These are phyloP conservation scores for Zaprionus nigranus DNA, from an alignment of 1,140 invertebrate species.

Conservation along the genomic window DNA sequence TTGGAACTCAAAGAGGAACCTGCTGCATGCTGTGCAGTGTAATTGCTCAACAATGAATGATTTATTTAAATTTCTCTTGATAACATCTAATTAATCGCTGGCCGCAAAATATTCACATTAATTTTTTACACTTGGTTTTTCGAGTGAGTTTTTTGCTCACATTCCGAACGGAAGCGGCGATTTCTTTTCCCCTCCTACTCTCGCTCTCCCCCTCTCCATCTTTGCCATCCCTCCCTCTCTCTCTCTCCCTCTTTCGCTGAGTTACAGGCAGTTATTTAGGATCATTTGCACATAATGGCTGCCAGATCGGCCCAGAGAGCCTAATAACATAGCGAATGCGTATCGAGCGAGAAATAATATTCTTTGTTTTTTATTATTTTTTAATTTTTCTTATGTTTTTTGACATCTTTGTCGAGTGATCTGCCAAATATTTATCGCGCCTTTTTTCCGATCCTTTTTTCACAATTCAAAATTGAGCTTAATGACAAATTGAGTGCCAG, in stretches of 20 bases:
- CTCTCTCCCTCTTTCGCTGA: conserved; percentile 12
- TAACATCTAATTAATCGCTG: conserved; percentile 10
- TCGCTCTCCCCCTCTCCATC: not conserved
- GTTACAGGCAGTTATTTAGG: conserved; percentile 25
- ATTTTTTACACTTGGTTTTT: conserved; percentile 7
- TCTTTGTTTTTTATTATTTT: conserved; percentile 5
- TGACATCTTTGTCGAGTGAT: conserved; percentile 12
- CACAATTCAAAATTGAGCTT: conserved; percentile 59
- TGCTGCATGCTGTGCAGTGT: not conserved
- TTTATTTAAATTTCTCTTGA: conserved; percentile 8
- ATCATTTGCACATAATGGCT: conserved; percentile 39
- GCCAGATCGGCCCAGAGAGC: conserved; percentile 14
- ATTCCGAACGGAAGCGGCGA: not conserved
- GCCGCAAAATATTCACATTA: not conserved
- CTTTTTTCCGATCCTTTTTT: conserved; percentile 21
- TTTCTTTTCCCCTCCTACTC: not conserved
- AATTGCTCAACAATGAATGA: conserved; percentile 8
- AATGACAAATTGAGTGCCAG: conserved; percentile 78
- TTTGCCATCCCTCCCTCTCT: no score
- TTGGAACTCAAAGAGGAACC: not conserved
- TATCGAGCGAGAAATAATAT: conserved; percentile 11
- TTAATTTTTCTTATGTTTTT: not conserved
- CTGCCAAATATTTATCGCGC: conserved; percentile 29
- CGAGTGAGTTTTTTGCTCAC: not conserved
- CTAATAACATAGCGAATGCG: conserved; percentile 23